A percentile compares a stretch with the other conserved stretches of the same genome.
These are phyloP conservation scores for Lepidonotus clava DNA, from an alignment of 2,888 invertebrate genomes.

Conservation along the genomic window DNA sequence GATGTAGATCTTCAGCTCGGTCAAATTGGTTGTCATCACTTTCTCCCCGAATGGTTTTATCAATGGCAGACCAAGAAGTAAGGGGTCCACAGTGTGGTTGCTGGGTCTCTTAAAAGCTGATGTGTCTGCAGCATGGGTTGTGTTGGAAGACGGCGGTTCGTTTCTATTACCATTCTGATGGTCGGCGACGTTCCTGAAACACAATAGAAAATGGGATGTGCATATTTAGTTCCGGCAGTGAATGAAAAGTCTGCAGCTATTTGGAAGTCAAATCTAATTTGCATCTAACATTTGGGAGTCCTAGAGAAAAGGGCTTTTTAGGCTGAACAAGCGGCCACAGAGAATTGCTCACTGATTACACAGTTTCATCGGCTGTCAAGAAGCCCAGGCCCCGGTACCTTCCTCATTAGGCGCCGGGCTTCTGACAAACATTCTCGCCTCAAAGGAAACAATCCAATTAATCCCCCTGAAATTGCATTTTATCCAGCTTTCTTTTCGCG, in stretches of 20 bases:
- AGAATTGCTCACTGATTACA: not conserved
- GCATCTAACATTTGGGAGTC: not conserved
- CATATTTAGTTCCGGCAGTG: not conserved
- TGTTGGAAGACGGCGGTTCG: too few species aligned
- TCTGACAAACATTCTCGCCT: slow-evolving; percentile 37
- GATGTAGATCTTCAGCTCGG: slow-evolving; percentile 48
- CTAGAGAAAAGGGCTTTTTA: not conserved
- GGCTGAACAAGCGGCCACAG: not conserved
- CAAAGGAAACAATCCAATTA: slow-evolving; percentile 42
- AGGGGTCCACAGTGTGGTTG: not conserved
- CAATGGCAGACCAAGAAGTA: not conserved
- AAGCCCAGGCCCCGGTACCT: not conserved
- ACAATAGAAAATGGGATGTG: not conserved
- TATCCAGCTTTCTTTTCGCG: not conserved
- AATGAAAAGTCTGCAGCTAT: not conserved
- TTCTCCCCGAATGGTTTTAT: not conserved
- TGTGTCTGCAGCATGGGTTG: too few species aligned
- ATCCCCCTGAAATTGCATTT: slow-evolving; percentile 39
- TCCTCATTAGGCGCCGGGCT: slow-evolving; percentile 13
- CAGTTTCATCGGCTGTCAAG: not conserved
- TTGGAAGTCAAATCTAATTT: not conserved
- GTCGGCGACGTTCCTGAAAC: not conserved
- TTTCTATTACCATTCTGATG: too few species aligned
- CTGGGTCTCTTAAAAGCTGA: too few species aligned
- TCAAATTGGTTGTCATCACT: not conserved